Evolutionary conservation across 2,797 vertebrate genomes (phyloP).

Genomic region (Alcedo atthis): DNA sequence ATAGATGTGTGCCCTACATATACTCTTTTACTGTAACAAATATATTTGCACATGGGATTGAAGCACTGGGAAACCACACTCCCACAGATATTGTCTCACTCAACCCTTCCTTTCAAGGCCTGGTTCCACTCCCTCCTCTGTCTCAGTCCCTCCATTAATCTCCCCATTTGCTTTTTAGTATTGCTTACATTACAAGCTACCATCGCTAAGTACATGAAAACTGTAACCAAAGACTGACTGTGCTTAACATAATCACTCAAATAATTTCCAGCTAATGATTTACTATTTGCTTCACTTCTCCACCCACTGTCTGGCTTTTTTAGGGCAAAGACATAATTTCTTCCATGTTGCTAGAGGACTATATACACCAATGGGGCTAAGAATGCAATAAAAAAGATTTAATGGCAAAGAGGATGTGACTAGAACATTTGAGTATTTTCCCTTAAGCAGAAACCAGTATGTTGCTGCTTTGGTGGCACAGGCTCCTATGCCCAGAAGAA

Average conservation of each 20-base stretch:
- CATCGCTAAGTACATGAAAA: not conserved
- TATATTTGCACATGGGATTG: not conserved
- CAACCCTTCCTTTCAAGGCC: not conserved
- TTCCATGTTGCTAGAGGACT: slow-evolving; percentile 3
- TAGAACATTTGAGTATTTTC: not conserved
- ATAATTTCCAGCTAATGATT: slow-evolving; percentile 26
- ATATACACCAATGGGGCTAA: not conserved
- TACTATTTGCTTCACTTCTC: slow-evolving; percentile 36
- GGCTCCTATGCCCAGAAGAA: not conserved
- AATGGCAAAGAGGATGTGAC: not conserved
- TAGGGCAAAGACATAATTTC: slow-evolving; percentile 14
- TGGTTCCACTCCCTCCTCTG: not conserved
- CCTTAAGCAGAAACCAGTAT: not conserved
- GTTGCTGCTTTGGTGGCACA: not conserved
- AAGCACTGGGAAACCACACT: not conserved
- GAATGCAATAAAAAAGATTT: slow-evolving; percentile 35
- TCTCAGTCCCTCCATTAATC: not conserved
- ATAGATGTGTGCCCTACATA: not conserved
- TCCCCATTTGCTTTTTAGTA: not conserved
- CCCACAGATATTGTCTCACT: not conserved
- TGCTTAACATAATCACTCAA: slow-evolving; percentile 1
- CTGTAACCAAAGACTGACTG: slow-evolving; percentile 6
- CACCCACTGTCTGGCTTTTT: slow-evolving; percentile 34
- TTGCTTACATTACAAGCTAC: slow-evolving; percentile 14
- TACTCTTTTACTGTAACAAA: not conserved